These are phyloP conservation scores for Peromyscus nudipes DNA, from an alignment of 2,797 vertebrate species.

Conservation along the genomic window DNA sequence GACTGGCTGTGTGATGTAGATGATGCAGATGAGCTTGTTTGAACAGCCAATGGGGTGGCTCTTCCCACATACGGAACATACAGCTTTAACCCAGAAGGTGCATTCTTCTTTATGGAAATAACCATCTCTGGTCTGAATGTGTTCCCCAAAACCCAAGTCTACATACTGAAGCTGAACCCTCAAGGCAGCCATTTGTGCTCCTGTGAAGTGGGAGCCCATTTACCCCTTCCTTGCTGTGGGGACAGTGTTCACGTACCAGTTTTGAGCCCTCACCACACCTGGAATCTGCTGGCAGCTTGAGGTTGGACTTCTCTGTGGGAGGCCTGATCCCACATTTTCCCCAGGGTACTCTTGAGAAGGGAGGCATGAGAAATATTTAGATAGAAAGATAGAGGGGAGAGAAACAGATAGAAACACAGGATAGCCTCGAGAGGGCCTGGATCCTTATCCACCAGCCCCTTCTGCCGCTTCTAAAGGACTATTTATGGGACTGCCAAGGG, in stretches of 20 bases:
- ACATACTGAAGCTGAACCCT: neutral
- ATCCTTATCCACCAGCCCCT: too few relatives aligned
- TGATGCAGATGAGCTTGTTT: neutral
- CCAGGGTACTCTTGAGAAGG: too few relatives aligned
- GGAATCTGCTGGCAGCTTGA: neutral
- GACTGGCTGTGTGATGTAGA: rapidly evolving
- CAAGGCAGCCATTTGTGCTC: neutral
- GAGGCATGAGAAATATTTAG: too few relatives aligned
- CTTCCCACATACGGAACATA: neutral
- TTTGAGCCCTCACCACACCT: neutral
- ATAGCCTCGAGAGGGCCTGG: too few relatives aligned
- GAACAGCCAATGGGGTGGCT: too few relatives aligned
- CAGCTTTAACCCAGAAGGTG: neutral
- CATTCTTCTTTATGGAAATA: neutral
- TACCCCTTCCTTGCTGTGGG: neutral
- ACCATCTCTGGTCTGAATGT: neutral
- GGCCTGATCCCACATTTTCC: too few relatives aligned
- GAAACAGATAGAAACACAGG: too few relatives aligned
- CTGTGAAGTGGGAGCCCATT: neutral
- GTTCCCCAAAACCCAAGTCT: neutral
- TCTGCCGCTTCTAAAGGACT: too few relatives aligned
- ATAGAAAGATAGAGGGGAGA: too few relatives aligned
- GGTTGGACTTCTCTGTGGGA: neutral
- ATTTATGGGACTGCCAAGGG: too few relatives aligned
- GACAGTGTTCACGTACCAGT: neutral